Percentiles rank a stretch among this genome's conserved stretches.
These are phyloP conservation scores for Cichladusa arquata DNA, from an alignment of 2,113 vertebrate genomes.

Conservation along the genomic window DNA sequence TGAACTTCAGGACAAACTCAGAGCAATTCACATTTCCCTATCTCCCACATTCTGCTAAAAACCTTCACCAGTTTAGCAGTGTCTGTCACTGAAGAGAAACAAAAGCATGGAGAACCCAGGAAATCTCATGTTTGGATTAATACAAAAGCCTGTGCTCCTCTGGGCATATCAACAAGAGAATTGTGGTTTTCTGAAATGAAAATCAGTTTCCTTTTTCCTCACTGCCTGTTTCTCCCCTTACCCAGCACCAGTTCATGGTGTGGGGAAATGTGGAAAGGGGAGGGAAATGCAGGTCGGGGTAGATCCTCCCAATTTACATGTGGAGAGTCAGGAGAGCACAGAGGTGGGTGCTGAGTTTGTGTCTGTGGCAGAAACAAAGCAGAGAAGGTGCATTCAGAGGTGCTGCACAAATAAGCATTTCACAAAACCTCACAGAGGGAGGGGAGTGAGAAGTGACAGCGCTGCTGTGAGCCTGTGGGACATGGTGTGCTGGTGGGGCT, in stretches of 20 bases:
- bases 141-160: not conserved
- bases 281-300: not conserved
- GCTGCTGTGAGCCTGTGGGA: not conserved
- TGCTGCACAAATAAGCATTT: not conserved
- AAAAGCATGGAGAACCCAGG: not conserved
- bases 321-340: not conserved
- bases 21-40: not conserved
- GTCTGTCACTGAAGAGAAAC: not conserved
- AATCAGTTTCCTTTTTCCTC: not conserved
- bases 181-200: not conserved
- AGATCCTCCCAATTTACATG: not conserved
- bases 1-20: not conserved
- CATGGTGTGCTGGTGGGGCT: accelerated
- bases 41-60: not conserved
- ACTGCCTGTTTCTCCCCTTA: not conserved
- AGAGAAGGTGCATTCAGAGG: not conserved
- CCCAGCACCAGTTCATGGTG: not conserved
- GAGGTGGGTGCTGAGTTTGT: not conserved
- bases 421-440: not conserved
- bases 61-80: not conserved
- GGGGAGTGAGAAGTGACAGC: not conserved
- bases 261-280: not conserved
- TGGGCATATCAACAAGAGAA: not conserved
- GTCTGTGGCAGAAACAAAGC: not conserved
- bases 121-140: not conserved